Percentiles rank a stretch among this genome's conserved stretches.
phyloP scores from a whole-genome alignment of 2,888 invertebrate genomes.

The Cataglyphis albicans region DNA sequence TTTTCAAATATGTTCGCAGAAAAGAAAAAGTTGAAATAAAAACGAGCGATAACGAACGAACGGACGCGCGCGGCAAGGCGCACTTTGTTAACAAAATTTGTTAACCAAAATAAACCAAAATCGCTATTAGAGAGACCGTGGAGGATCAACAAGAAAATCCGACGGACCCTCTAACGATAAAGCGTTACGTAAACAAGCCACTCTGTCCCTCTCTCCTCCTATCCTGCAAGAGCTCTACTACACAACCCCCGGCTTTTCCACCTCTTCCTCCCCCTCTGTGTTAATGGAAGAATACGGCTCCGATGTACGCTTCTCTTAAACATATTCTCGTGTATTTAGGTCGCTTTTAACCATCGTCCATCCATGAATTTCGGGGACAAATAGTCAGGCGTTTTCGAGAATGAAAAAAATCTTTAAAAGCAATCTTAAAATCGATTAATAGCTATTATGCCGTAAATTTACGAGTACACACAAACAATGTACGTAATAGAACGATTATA shows the following conservation, averaged over 20 bases:
- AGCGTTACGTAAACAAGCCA: slow-evolving; percentile 78
- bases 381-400: background rate
- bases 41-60: slow-evolving; percentile 57
- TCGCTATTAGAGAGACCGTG: slow-evolving; percentile 76
- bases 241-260: slow-evolving; percentile 10
- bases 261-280: slow-evolving; percentile 55
- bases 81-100: slow-evolving; percentile 73
- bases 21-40: slow-evolving; percentile 54
- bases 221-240: slow-evolving; percentile 41
- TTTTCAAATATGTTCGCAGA: slow-evolving; percentile 54
- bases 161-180: slow-evolving; percentile 76
- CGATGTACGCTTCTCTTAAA: slow-evolving; percentile 60
- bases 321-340: slow-evolving; percentile 58
- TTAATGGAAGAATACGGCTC: slow-evolving; percentile 72
- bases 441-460: slow-evolving; percentile 18
- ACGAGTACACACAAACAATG: slow-evolving; percentile 15
- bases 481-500: background rate
- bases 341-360: slow-evolving; percentile 32
- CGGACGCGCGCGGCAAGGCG: slow-evolving; percentile 38
- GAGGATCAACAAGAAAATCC: slow-evolving; percentile 78
- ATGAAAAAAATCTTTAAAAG: background rate
- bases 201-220: slow-evolving; percentile 26
- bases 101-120: slow-evolving; percentile 78
- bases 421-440: slow-evolving; percentile 15
- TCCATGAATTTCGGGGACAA: background rate